These are phyloP conservation scores for Eremophila alpestris DNA, from an alignment of 2,797 vertebrate species.

Conservation along the genomic window DNA sequence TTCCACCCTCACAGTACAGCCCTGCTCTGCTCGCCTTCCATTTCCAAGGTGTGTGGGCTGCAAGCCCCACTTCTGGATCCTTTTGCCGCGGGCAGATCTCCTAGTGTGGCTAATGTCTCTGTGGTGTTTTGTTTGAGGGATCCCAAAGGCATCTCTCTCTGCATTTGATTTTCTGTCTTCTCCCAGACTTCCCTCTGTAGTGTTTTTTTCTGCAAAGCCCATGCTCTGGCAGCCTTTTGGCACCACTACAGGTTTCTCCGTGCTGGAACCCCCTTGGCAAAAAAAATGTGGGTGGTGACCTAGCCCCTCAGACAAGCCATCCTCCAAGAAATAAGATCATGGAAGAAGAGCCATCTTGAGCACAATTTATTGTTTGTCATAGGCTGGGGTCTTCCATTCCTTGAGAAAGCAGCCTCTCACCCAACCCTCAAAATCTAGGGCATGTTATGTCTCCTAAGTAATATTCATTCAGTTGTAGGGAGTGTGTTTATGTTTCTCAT, in stretches of 20 bases:
- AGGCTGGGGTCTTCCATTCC: background rate
- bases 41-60: background rate
- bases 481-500: constrained; percentile 58
- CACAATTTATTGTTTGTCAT: background rate
- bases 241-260: background rate
- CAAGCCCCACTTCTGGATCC: background rate
- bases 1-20: background rate
- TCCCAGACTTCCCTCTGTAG: background rate
- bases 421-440: background rate
- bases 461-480: constrained; percentile 34
- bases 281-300: background rate
- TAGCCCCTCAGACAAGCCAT: background rate
- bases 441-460: constrained; percentile 28
- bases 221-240: constrained; percentile 30
- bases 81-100: background rate
- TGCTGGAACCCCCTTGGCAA: background rate
- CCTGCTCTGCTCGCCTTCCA: background rate
- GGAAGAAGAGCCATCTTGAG: background rate
- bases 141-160: background rate
- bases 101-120: background rate
- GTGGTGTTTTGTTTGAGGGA: background rate
- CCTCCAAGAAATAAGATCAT: background rate
- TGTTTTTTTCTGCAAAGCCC: constrained; percentile 22
- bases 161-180: background rate
- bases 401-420: background rate